phyloP scores from a whole-genome alignment of 2,888 invertebrate species.

The Eupithecia exiguata region DNA sequence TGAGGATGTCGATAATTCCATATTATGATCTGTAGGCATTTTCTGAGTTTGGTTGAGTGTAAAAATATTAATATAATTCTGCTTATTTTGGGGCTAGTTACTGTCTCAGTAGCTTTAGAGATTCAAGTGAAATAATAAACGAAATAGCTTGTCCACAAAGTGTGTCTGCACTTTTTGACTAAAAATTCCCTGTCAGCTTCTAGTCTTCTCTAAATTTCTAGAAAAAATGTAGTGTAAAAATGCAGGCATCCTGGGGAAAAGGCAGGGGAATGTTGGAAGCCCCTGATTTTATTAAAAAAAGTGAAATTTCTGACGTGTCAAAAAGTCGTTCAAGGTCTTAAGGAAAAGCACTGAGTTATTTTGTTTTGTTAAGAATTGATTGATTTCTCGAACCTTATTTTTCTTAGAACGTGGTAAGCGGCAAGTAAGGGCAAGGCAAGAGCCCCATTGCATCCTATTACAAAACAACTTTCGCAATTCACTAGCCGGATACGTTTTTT shows the following conservation, averaged over 20 bases:
- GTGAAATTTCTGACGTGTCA: neutral
- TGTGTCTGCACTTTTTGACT: too few species aligned
- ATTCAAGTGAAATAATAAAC: too few species aligned
- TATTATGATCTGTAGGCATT: neutral
- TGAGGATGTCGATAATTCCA: neutral
- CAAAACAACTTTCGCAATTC: constrained; percentile 40
- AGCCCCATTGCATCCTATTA: constrained; percentile 36
- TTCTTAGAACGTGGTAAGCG: neutral
- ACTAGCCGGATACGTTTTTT: constrained; percentile 69
- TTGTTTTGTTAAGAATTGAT: neutral
- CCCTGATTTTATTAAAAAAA: too few species aligned
- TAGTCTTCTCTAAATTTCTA: too few species aligned
- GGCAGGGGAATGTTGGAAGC: too few species aligned
- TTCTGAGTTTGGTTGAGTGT: neutral
- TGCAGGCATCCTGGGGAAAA: too few species aligned
- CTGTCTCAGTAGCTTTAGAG: too few species aligned
- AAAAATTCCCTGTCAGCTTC: too few species aligned
- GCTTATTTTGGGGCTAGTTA: neutral
- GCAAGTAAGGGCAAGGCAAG: neutral
- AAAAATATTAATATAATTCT: neutral
- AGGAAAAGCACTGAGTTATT: neutral
- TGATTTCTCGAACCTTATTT: neutral
- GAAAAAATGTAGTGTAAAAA: too few species aligned
- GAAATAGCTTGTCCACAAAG: too few species aligned
- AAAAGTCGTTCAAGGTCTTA: neutral